Percentiles rank a stretch among this genome's conserved stretches.
Conservation (phyloP, 30 jellyfish, hydroid and myxozoan genomes). For the Hydractinia echinata region DNA sequence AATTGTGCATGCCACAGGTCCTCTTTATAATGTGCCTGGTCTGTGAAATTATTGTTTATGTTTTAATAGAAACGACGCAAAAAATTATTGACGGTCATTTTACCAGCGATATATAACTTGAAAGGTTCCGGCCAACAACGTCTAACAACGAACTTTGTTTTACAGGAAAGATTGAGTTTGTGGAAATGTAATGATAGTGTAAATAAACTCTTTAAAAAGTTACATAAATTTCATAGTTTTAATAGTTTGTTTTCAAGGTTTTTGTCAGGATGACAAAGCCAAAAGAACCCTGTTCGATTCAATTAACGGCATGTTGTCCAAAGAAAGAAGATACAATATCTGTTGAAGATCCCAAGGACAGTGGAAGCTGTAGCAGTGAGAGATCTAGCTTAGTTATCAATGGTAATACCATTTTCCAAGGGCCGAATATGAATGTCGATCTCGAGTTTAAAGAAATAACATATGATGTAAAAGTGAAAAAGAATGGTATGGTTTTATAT, state of each 20-base stretch:
- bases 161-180: too few species aligned
- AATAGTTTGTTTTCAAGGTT: neutral
- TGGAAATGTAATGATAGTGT: too few species aligned
- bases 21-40: too few species aligned
- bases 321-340: conserved; percentile 26
- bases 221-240: neutral
- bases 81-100: too few species aligned
- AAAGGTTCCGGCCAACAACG: too few species aligned
- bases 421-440: conserved; percentile 69
- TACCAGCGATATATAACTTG: too few species aligned
- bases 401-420: conserved; percentile 58
- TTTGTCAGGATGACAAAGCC: conserved; percentile 5
- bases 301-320: conserved; percentile 30
- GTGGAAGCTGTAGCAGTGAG: conserved; percentile 6
- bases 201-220: too few species aligned
- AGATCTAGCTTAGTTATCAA: conserved; percentile 19
- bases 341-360: neutral
- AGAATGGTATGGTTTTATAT: conserved; percentile 50
- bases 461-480: conserved; percentile 56
- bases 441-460: conserved; percentile 65
- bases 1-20: too few species aligned
- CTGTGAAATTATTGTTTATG: too few species aligned
- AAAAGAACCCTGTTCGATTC: conserved; percentile 23
- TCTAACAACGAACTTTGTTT: too few species aligned
- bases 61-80: too few species aligned